phyloP scores from a whole-genome alignment of 2,113 vertebrate genomes.

The Carettochelys insculpta region DNA sequence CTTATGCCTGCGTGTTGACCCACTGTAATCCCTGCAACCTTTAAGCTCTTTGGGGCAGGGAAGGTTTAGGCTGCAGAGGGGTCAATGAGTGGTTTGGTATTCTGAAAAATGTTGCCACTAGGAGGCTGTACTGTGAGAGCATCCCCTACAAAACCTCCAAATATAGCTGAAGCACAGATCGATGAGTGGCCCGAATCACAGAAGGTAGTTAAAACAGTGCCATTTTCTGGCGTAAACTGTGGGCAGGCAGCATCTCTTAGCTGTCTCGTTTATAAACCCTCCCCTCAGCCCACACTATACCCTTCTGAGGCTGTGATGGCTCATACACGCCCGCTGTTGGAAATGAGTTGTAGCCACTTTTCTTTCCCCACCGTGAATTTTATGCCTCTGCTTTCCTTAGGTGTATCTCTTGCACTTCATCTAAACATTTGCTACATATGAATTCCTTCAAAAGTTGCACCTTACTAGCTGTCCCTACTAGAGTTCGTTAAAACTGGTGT shows the following conservation, averaged over 20 bases:
- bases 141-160: background rate
- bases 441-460: background rate
- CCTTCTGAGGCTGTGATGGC: background rate
- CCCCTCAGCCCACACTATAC: accelerated
- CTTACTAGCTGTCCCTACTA: background rate
- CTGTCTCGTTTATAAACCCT: background rate
- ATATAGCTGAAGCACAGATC: background rate
- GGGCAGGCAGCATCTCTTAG: background rate
- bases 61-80: background rate
- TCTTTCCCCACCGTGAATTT: background rate
- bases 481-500: background rate
- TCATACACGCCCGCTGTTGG: background rate
- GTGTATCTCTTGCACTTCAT: background rate
- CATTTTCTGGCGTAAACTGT: background rate
- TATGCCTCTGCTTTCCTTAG: background rate
- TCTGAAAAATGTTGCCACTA: background rate
- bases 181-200: background rate
- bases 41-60: background rate
- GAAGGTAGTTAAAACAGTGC: background rate
- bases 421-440: background rate
- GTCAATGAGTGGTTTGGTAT: background rate
- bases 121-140: background rate
- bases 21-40: background rate
- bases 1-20: background rate
- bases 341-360: background rate